Evolutionary conservation across 1,140 invertebrate species (phyloP), one percentile per base, ranked within the genome.

Genomic region (Pseudobourletiella spinata): DNA sequence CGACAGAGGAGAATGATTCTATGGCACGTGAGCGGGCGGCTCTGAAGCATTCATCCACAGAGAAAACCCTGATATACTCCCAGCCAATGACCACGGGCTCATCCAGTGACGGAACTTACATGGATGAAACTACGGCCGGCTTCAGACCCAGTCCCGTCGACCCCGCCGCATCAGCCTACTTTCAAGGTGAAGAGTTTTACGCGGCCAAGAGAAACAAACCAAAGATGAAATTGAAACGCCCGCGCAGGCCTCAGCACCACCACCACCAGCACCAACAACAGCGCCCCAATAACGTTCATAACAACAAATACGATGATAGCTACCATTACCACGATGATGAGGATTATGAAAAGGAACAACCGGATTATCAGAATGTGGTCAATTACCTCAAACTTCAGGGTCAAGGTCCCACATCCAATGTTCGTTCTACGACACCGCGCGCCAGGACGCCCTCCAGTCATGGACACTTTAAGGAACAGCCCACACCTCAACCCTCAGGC

Each of bases 121-220:
- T 29, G 28, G 43, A 26, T 54, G 20, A 14, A 56, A 35, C n/a
- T 24, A 6, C 32, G 2, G 32, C n/a, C 43, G 15, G 35, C 4
- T 59, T 59, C 59, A 30, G 26, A 22, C 59, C 64, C 18, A 64
- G 63, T 46, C 63, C 60, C 26, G 29, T 57, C 2, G 65, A 67
- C 26, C n/a, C 59, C n/a, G 52, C 61, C 2, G 39, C 57, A 18
- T 57, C 67, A 35, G 61, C 63, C 2, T 59, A 59, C 28, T 25
- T 64, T 22, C 61, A 64, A 18, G 67, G 59, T 43, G 59, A 66
- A 48, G 68, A 69, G 16, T 69, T 65, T 48, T 66, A 61, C 44
- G 64, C 64, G 0, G 55, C 63, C 2, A 55, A 35, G 52, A 6
- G n/a, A 3, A 55, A 55, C 18, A 52, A 52, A 8, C 28, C 11